phyloP scores from a whole-genome alignment of 2,113 vertebrate species.

The Xenopus tropicalis region UCB_Xtro_10.0 CM004443.2:88050001-88050500 shows the following conservation, averaged over 20 bases:
- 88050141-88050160: constrained; percentile 83
- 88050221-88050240: constrained; percentile 80
- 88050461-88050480: constrained; percentile 52
- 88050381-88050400: constrained; percentile 42
- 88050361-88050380: constrained; percentile 82
- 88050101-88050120: constrained; percentile 54
- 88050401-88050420: constrained; percentile 53
- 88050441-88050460: constrained; percentile 57
- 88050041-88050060: constrained; percentile 87
- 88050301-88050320: constrained; percentile 68
- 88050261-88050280: constrained; percentile 52
- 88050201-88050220: constrained; percentile 87
- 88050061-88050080: constrained; percentile 57
- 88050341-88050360: constrained; percentile 75
- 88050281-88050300: constrained; percentile 58
- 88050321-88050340: constrained; percentile 56
- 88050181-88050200: constrained; percentile 68
- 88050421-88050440: constrained; percentile 46
- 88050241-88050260: constrained; percentile 77
- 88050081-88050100: constrained; percentile 56
- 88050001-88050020: constrained; percentile 85
- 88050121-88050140: constrained; percentile 82
- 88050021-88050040: constrained; percentile 92
- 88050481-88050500: constrained; percentile 51
- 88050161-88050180: constrained; percentile 56